A percentile compares a stretch with the other conserved stretches of the same genome.
These are phyloP conservation scores for Tipula vernalis DNA, from an alignment of 2,888 invertebrate genomes.

Conservation along the genomic window DNA sequence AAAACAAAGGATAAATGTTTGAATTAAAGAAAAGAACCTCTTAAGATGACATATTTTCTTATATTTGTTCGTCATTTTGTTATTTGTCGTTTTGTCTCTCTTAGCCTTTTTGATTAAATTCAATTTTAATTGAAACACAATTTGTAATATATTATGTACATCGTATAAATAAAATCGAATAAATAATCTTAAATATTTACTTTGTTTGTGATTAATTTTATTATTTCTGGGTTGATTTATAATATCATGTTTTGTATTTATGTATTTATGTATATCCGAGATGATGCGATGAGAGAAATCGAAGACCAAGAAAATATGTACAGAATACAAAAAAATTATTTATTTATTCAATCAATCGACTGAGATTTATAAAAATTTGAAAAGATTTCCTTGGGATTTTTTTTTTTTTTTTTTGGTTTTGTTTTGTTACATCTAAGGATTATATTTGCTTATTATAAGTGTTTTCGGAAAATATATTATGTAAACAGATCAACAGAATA, in stretches of 20 bases:
- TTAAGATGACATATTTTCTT: not conserved
- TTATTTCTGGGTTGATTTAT: slow-evolving; percentile 4
- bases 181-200: not conserved
- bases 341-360: slow-evolving; percentile 4
- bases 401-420: not conserved
- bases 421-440: not conserved
- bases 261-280: not conserved
- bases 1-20: not conserved
- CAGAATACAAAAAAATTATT: not conserved
- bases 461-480: not conserved
- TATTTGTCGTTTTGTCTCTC: not conserved
- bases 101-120: not conserved
- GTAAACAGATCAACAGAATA: not conserved
- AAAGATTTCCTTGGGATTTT: not conserved
- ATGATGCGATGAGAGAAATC: not conserved
- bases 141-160: not conserved
- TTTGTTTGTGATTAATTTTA: not conserved
- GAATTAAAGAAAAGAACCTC: not conserved
- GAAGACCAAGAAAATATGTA: not conserved
- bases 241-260: not conserved
- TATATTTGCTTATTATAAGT: not conserved
- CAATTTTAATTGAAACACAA: not conserved
- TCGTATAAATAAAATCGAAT: not conserved
- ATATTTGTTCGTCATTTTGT: not conserved
- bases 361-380: not conserved